Base-by-base conservation (phyloP, 2,888 invertebrate genomes). In the Campaea margaritaria region DNA sequence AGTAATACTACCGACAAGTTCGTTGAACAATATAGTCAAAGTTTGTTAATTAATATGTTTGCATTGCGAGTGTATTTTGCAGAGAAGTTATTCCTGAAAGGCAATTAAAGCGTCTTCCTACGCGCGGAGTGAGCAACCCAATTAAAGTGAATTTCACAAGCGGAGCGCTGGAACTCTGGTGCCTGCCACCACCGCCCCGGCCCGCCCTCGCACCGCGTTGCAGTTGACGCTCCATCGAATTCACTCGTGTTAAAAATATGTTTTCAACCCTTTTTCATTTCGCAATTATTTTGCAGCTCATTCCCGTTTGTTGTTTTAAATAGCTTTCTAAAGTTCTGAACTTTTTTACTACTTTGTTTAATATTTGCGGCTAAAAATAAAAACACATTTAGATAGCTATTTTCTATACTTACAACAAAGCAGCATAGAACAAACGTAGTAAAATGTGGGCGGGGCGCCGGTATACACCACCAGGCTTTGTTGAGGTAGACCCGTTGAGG, bases 61-160 rank as follows among this genome's bases (percentile, higher is more conserved):
- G 68, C 61, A 58, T 48, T 58, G 58, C 64, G 72, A 62, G 67
- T 36, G 34, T 68, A 69, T 73, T 73, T 64, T 70, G 68, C 60
- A 61, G 62, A 67, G 61, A 62, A 60, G 48, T 60, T 67, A 69
- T 67, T 75, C 68, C 67, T 62, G 62, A 67, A 72, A 69, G 70
- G 69, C 73, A 80, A 82, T 82, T 78, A 77, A 74, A 74, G 63
- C 67, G 66, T 68, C 60, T 62, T 65, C 69, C 60, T 62, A 70
- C 62, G 59, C 64, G 64, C 58, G 54, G 63, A 63, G 69, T 64
- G 65, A 63, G 68, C 55, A 67, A 75, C 75, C 75, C 78, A 77
- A 76, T 76, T 76, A 73, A 73, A 58, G 69, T 61, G 68, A 74
- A 73, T 75, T 75, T 75, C 68, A 70, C 71, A 69, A 60, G 65